A percentile compares a stretch with the other conserved stretches of the same genome.
phyloP scores from a whole-genome alignment of 2,113 vertebrate genomes.

The Plecotus auritus region DNA sequence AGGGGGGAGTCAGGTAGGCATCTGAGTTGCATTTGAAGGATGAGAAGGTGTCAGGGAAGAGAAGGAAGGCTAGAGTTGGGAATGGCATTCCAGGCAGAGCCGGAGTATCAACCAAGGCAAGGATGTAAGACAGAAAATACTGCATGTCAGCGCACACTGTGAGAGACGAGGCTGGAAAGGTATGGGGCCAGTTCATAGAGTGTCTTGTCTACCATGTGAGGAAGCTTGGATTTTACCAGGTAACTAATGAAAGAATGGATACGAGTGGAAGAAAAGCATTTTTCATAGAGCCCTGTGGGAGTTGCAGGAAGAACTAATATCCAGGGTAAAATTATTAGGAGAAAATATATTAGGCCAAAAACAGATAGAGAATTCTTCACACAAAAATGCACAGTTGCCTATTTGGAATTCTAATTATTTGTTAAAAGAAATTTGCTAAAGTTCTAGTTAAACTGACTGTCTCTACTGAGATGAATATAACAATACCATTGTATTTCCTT shows the following conservation, averaged over 20 bases:
- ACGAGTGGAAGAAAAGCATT: neutral
- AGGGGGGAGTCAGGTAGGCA: neutral
- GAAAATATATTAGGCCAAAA: neutral
- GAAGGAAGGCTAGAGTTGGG: neutral
- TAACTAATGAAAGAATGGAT: neutral
- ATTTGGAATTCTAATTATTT: neutral
- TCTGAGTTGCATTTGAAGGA: neutral
- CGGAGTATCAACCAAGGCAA: neutral
- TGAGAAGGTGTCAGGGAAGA: neutral
- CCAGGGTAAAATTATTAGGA: neutral
- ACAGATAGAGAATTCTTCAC: neutral
- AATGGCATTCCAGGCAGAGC: neutral
- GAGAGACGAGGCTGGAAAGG: neutral
- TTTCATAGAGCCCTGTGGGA: neutral
- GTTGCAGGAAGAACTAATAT: neutral
- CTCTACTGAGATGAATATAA: neutral
- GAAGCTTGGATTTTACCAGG: neutral
- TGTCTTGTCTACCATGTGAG: neutral
- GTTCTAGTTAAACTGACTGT: neutral
- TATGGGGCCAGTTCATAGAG: neutral
- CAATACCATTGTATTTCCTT: neutral
- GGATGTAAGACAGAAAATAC: neutral
- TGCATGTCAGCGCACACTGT: neutral
- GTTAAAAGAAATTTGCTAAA: neutral
- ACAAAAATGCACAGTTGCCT: neutral